Percentiles rank a stretch among this genome's conserved stretches.
These are phyloP conservation scores for Idaea straminata DNA, from an alignment of 2,888 invertebrate genomes.

Conservation along the genomic window DNA sequence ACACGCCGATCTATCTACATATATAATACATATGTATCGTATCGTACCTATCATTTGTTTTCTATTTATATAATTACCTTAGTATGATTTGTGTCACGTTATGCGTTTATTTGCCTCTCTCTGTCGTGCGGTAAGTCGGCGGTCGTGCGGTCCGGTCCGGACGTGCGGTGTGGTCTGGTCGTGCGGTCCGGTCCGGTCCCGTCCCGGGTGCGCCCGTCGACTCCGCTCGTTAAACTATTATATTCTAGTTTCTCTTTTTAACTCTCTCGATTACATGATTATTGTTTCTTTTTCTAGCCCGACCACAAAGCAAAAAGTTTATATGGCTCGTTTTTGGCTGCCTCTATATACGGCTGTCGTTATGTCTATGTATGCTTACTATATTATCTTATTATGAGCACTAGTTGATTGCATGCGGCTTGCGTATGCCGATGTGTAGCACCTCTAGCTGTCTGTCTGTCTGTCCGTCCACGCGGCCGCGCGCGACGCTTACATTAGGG, in stretches of 20 bases:
- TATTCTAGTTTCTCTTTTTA: constrained; percentile 37
- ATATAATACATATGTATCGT: constrained; percentile 17
- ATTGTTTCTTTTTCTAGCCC: constrained; percentile 75
- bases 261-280: constrained; percentile 64
- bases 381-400: constrained; percentile 62
- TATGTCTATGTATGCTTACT: constrained; percentile 79
- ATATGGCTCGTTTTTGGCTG: constrained; percentile 79
- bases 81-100: constrained; percentile 48
- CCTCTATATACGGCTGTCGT: constrained; percentile 77
- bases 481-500: not conserved
- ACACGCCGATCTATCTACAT: constrained; percentile 35
- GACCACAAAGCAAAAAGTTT: constrained; percentile 77
- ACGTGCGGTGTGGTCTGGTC: too few species aligned
- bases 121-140: constrained; percentile 47
- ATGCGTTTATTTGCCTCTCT: constrained; percentile 34
- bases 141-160: constrained; percentile 16
- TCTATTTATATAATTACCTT: constrained; percentile 34
- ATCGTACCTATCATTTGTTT: constrained; percentile 33
- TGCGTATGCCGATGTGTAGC: constrained; percentile 33
- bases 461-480: constrained; percentile 58
- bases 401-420: constrained; percentile 62
- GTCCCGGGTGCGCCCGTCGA: constrained; percentile 18
- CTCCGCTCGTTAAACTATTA: constrained; percentile 22
- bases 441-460: constrained; percentile 62
- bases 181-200: not conserved